These are phyloP conservation scores for Ceratothoa steindachneri DNA, from an alignment of 2,888 invertebrate species.

Conservation along the genomic window DNA sequence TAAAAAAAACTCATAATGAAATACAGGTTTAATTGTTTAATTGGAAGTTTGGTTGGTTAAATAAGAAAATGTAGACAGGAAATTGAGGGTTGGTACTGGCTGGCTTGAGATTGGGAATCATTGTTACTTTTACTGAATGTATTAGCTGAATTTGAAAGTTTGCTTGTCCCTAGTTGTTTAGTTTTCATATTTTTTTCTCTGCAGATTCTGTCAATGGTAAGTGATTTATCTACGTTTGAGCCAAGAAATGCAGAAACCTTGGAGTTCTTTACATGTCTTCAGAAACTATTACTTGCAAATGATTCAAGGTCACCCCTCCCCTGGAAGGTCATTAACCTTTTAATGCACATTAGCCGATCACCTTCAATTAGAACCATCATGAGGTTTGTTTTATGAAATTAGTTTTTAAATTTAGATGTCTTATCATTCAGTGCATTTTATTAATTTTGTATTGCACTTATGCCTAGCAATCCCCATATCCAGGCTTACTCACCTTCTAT, in stretches of 20 bases:
- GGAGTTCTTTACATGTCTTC: constrained; percentile 39
- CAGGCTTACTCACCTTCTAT: neutral
- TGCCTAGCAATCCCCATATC: neutral
- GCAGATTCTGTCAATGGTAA: constrained; percentile 35
- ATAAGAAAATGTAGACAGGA: too few species aligned
- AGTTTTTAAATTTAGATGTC: neutral
- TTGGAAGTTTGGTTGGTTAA: too few species aligned
- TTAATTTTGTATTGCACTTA: neutral
- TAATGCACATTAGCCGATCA: constrained; percentile 33
- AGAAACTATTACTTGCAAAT: constrained; percentile 19
- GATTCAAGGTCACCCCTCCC: constrained; percentile 21
- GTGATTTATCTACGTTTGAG: constrained; percentile 33
- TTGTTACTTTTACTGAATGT: too few species aligned
- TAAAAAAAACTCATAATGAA: too few species aligned
- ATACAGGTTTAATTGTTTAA: too few species aligned
- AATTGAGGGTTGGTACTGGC: too few species aligned
- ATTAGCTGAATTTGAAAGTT: too few species aligned
- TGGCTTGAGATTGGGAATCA: too few species aligned
- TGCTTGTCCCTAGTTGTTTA: too few species aligned
- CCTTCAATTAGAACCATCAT: constrained; percentile 19
- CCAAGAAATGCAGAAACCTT: constrained; percentile 28
- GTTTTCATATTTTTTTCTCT: neutral
- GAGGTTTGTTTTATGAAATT: too few species aligned
- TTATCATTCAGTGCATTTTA: neutral
- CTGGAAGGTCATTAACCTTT: constrained; percentile 31